A percentile compares a stretch with the other conserved stretches of the same genome.
phyloP scores from a whole-genome alignment of 2,113 vertebrate genomes.

The Phylloscopus whistleri region DNA sequence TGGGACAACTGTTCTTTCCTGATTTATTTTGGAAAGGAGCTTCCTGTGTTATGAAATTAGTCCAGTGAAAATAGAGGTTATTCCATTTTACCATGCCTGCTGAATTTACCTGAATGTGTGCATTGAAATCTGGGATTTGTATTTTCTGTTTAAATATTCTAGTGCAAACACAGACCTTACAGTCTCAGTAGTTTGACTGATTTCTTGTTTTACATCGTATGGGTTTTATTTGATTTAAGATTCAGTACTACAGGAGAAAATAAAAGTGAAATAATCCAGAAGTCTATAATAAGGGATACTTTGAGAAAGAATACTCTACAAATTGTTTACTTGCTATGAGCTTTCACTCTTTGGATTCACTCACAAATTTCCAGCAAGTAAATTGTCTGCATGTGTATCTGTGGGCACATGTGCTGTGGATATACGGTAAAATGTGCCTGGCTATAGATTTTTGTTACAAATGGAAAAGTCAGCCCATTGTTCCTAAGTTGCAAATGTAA shows the following conservation, averaged over 20 bases:
- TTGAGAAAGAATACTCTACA: conserved; percentile 12
- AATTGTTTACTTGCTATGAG: conserved; percentile 16
- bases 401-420: background rate
- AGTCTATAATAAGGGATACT: background rate
- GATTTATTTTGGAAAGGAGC: background rate
- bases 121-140: background rate
- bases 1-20: background rate
- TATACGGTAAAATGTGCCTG: background rate
- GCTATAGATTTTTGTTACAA: background rate
- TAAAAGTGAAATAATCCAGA: conserved; percentile 44
- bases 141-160: conserved; percentile 1
- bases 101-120: background rate
- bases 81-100: background rate
- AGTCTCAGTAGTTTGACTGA: background rate
- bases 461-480: background rate
- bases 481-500: conserved; percentile 39
- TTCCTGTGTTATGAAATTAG: background rate
- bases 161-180: background rate
- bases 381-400: background rate
- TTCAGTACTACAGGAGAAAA: conserved; percentile 14
- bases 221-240: conserved; percentile 42
- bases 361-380: conserved; percentile 11
- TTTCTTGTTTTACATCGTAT: conserved; percentile 3
- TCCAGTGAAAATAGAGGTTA: background rate
- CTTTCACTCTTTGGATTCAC: conserved; percentile 5